phyloP scores from a whole-genome alignment of 2,797 vertebrate species.

The Ptychobarbus kaznakovi region DNA sequence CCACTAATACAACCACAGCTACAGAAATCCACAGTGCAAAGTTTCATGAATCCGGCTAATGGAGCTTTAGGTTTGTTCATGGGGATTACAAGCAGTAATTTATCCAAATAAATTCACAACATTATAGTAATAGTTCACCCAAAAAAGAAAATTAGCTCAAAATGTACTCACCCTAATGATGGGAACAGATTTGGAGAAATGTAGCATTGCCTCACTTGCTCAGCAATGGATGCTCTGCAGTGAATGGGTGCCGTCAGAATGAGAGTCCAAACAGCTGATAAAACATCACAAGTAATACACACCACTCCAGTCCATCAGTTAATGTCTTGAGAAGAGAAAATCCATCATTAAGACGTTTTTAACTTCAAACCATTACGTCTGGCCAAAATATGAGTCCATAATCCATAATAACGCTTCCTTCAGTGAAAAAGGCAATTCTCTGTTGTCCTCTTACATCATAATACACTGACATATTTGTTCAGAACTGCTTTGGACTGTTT shows the following conservation, averaged over 20 bases:
- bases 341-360: too few relatives aligned
- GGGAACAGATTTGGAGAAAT: background rate
- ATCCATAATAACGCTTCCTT: background rate
- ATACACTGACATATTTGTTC: too few relatives aligned
- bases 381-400: background rate
- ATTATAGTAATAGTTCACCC: background rate
- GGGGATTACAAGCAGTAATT: background rate
- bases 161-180: background rate
- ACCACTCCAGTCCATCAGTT: background rate
- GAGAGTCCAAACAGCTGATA: too few relatives aligned
- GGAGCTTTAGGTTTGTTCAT: background rate
- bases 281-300: too few relatives aligned
- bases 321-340: background rate
- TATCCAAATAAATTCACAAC: background rate
- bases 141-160: background rate
- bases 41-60: too few relatives aligned
- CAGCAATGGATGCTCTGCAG: background rate
- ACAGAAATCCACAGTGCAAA: background rate
- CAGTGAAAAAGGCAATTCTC: too few relatives aligned
- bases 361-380: background rate
- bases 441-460: too few relatives aligned
- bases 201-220: background rate
- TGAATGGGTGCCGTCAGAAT: too few relatives aligned
- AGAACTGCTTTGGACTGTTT: too few relatives aligned
- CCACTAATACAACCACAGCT: background rate